Percentiles rank a stretch among this genome's conserved stretches.
Evolutionary conservation across 2,888 invertebrate genomes (phyloP).

Genomic region (Hydraecia micacea): DNA sequence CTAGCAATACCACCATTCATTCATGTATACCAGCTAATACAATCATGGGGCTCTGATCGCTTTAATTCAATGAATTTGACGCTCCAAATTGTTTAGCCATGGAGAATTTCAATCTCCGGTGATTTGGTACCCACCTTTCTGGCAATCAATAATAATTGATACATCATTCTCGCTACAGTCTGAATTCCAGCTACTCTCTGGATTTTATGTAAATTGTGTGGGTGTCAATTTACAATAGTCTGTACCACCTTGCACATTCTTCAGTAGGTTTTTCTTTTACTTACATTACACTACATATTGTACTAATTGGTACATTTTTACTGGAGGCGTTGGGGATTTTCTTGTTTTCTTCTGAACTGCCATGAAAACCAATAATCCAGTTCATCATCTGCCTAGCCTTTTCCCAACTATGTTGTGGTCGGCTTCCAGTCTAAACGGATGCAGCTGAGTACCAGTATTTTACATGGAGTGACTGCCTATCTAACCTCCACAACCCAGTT

Average conservation of each 20-base stretch:
- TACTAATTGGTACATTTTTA: no score
- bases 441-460: no score
- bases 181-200: neutral
- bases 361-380: neutral
- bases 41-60: slow-evolving; percentile 20
- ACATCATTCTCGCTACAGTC: slow-evolving; percentile 15
- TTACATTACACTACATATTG: no score
- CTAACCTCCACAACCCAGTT: no score
- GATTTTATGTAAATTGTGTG: neutral
- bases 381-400: no score
- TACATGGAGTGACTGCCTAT: no score
- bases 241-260: neutral
- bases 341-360: neutral
- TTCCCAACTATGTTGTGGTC: no score
- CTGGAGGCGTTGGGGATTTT: neutral
- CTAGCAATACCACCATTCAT: neutral
- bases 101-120: slow-evolving; percentile 48
- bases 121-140: slow-evolving; percentile 8
- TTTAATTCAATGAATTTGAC: slow-evolving; percentile 40
- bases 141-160: slow-evolving; percentile 18
- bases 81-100: slow-evolving; percentile 27
- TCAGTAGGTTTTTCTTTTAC: neutral
- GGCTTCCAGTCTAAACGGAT: no score
- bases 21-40: neutral
- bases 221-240: neutral